Evolutionary conservation across 2,888 invertebrate genomes (phyloP), one percentile per base, ranked within the genome.

Genomic region (Papilio elwesi): DNA sequence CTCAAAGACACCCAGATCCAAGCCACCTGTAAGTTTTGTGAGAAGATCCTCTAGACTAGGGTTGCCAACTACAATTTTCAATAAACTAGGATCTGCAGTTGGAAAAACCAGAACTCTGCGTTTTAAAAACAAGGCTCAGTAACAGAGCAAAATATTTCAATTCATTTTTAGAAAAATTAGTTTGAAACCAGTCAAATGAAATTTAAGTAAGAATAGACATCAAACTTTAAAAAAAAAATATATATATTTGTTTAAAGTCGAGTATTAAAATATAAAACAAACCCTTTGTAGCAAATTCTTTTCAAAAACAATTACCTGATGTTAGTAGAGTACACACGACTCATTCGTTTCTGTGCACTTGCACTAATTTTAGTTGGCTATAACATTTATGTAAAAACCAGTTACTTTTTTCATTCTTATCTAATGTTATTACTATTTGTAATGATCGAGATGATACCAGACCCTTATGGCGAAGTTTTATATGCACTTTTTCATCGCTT

Each of bases 1-100:
- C 79, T 98, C 97, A 89, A 97, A 95, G 70, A 96, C 94, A 78
- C 95, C 95, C 86, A 97, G 89, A 73, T 95, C 96, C 85, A 97
- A 90, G 73, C 98, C 98, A 92, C 98, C 97, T 97, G 88, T 75
- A 82, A 78, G 82, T 80, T 49, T 62, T 38, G 59, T 68, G 16
- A 64, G 48, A 47, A 47, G n/a, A 36, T 12, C 51, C 59, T 65
- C 64, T 49, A 75, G 68, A 80, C 57, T 68, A 51, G 64, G 62
- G 26, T 26, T 26, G 26, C 26, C 26, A 26, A 26, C 26, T 26
- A 26, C 26, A 26, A 26, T 26, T 26, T 26, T 26, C 26, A 26
- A 26, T 2, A 26, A 26, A 26, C 26, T 26, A 26, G 26, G 26
- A 26, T 26, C 26, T 26, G 26, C 26, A 26, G 26, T 26, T 4